phyloP scores from a whole-genome alignment of 2,113 vertebrate species.

The Pungitius pungitius region DNA sequence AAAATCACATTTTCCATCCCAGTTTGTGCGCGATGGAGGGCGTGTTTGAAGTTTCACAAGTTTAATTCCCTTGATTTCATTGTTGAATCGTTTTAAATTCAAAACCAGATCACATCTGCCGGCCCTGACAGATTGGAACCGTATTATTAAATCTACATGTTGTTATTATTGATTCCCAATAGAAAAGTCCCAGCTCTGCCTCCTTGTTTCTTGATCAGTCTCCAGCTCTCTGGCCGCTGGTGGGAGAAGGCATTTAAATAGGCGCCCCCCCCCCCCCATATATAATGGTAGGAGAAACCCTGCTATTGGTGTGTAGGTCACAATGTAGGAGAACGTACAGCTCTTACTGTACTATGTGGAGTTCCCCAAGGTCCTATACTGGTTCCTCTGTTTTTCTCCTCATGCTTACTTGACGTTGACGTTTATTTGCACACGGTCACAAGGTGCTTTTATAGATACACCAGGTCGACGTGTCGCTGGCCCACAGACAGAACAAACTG shows the following conservation, averaged over 20 bases:
- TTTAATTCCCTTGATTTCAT: neutral
- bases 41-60: neutral
- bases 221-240: neutral
- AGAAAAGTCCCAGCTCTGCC: neutral
- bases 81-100: neutral
- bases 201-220: slow-evolving; percentile 19
- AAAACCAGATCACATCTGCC: neutral
- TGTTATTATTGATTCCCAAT: neutral
- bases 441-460: too few relatives aligned
- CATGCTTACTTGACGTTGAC: neutral
- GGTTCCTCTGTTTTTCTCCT: slow-evolving; percentile 4
- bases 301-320: too few relatives aligned
- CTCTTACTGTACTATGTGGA: neutral
- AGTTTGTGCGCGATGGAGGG: too few relatives aligned
- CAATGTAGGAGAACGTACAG: neutral
- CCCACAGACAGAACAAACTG: too few relatives aligned
- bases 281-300: too few relatives aligned
- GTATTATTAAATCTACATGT: neutral
- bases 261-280: too few relatives aligned
- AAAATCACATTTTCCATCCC: neutral
- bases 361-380: slow-evolving; percentile 8
- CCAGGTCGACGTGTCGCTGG: too few relatives aligned
- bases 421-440: neutral
- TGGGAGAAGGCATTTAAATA: too few relatives aligned
- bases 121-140: neutral